Evolutionary conservation across 2,888 invertebrate species (phyloP).

Genomic region (Siphlonurus alternatus): DNA sequence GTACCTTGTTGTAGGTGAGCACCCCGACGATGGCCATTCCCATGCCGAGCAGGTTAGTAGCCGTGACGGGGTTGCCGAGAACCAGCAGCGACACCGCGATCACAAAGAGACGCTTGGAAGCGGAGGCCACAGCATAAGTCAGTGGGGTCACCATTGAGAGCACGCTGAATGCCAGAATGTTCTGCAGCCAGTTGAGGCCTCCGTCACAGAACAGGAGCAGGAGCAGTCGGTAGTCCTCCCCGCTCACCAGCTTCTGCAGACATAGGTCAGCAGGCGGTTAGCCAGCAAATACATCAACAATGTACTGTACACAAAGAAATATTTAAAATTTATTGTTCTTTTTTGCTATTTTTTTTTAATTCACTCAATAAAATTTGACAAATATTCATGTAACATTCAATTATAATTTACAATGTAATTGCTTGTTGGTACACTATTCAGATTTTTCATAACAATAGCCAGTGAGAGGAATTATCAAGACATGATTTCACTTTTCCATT

Average conservation of each 20-base stretch:
- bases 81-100: conserved; percentile 75
- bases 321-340: no score
- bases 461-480: no score
- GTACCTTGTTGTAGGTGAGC: conserved; percentile 71
- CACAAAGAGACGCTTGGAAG: conserved; percentile 83
- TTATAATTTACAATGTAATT: no score
- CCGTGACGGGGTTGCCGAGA: conserved; percentile 81
- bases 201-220: conserved; percentile 60
- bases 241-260: background rate
- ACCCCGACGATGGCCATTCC: conserved; percentile 77
- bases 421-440: no score
- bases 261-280: no score
- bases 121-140: conserved; percentile 89
- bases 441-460: no score
- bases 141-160: conserved; percentile 82
- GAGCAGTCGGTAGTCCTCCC: conserved; percentile 28
- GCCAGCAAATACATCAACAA: no score
- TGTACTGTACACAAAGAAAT: no score
- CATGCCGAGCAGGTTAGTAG: conserved; percentile 79
- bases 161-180: conserved; percentile 86
- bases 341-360: no score
- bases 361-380: no score
- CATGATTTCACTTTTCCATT: no score
- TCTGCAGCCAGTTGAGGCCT: conserved; percentile 83
- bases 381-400: no score